Base-by-base conservation (phyloP, 2,113 vertebrate genomes). In the Taurulus bubalis region DNA sequence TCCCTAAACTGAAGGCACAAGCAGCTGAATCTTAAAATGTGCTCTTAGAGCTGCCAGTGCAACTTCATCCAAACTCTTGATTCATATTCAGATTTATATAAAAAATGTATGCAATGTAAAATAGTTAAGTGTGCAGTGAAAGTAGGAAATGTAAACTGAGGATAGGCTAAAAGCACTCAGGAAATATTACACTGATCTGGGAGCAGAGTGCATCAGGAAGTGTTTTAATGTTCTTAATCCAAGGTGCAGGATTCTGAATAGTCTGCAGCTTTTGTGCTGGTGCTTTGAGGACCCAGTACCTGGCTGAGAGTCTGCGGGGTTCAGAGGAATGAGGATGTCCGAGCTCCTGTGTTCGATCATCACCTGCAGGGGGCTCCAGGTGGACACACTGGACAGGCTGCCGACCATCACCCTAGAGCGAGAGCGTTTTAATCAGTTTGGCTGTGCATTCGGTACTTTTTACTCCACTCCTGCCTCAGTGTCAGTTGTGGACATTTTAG, bases 261-360 rank as follows among this genome's bases (percentile, higher is more conserved):
- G 16, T 42, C 4, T 26, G 24, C 6, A 1, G 38, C 4, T 42
- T 24, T 3, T 32, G 56, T 65, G 45, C 58, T 64, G 3, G 11
- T 51, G 67, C 38, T 80, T 5, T 79, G 1, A 14, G 58, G 40
- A 26, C 14, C 1, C 55, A 89, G 47, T 91, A 99, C 98, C 98
- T 93, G 95, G 89, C 22, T 96, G 96, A 26, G 91, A 84, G 56
- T 95, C 95, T 32, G 96, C 90, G 1, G 95, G 84, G 55, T 93
- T 94, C 82, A 99, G 83, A 2, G 97, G 98, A 75, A 99, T 97
- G 0, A 99, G 95, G 90, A 97, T 90, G 30, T 96, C 96, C 0
- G 96, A 89, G 84, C 90, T 94, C 86, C 92, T 91, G 82, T 96
- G 94, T 32, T 96, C 94, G 0, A 95, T 94, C 49, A 97, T 92